Evolutionary conservation across 2,797 vertebrate species (phyloP).

Genomic region (Eurystomus glaucurus): DNA sequence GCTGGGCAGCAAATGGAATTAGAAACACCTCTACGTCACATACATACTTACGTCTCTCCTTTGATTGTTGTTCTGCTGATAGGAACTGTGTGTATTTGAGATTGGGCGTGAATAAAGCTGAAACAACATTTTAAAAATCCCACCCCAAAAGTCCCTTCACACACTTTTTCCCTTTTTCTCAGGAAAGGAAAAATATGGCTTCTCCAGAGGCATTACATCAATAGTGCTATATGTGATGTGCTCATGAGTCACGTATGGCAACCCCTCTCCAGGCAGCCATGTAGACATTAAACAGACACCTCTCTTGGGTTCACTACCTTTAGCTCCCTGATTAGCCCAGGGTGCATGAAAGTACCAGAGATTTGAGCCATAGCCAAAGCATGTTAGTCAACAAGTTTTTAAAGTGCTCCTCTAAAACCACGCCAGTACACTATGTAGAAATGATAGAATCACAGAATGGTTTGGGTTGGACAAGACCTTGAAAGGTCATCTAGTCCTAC

Average conservation of each 20-base stretch:
- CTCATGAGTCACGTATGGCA: background rate
- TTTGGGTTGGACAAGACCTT: background rate
- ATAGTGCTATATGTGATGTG: background rate
- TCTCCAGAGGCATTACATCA: background rate
- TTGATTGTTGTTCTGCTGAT: background rate
- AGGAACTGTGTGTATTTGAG: background rate
- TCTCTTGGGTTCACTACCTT: background rate
- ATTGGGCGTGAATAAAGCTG: background rate
- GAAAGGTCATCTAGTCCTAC: background rate
- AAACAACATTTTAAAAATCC: background rate
- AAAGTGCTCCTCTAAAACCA: background rate
- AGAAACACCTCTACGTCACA: background rate
- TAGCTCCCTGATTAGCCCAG: background rate
- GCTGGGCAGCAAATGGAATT: background rate
- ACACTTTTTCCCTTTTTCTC: background rate
- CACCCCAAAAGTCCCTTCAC: background rate
- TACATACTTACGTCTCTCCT: background rate
- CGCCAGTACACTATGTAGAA: fast-evolving
- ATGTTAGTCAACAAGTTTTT: fast-evolving
- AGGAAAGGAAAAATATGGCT: background rate
- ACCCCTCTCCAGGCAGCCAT: background rate
- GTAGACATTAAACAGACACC: background rate
- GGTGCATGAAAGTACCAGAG: background rate
- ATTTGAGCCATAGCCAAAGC: background rate
- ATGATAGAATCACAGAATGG: background rate